phyloP scores from a whole-genome alignment of 2,113 vertebrate genomes.

The Recurvirostra avosetta region DNA sequence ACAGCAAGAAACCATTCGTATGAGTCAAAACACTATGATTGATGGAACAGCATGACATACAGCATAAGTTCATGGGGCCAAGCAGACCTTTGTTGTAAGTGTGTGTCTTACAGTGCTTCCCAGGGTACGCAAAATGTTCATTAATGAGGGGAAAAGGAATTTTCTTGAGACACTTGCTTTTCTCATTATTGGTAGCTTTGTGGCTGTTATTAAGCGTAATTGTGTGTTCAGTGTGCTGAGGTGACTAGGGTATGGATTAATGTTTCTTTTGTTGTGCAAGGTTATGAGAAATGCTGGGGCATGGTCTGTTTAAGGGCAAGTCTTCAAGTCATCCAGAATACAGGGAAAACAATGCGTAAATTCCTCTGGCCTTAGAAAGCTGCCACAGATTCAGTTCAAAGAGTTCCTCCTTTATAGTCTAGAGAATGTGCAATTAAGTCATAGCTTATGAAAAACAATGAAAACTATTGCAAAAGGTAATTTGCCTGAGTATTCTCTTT shows the following conservation, averaged over 20 bases:
- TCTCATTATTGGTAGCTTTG: not conserved
- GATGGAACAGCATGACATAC: not conserved
- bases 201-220: not conserved
- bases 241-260: not conserved
- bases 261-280: not conserved
- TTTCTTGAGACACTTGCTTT: not conserved
- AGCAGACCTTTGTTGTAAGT: not conserved
- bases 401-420: not conserved
- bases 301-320: not conserved
- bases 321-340: not conserved
- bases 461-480: not conserved
- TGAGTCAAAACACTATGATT: not conserved
- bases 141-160: not conserved
- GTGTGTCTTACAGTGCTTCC: not conserved
- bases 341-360: not conserved
- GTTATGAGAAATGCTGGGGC: conserved; percentile 1
- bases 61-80: conserved; percentile 3
- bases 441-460: not conserved
- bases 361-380: not conserved
- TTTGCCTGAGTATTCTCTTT: not conserved
- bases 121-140: not conserved
- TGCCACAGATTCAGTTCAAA: not conserved
- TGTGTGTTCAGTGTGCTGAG: not conserved
- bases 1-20: not conserved
- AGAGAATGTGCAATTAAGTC: not conserved